phyloP scores from a whole-genome alignment of 2,113 vertebrate genomes.

The Pygoscelis adeliae region DNA sequence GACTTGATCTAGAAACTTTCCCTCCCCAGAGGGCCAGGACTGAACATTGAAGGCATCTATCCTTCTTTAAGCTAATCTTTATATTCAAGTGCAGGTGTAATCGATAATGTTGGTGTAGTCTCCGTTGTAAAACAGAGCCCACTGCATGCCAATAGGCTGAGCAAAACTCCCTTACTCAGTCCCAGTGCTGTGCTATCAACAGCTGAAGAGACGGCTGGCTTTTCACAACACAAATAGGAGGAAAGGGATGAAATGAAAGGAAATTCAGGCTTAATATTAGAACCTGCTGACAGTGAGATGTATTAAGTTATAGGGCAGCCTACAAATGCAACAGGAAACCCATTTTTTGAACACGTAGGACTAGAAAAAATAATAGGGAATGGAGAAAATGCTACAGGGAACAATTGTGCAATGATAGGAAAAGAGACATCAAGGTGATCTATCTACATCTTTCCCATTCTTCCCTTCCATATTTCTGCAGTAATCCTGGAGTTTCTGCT shows the following conservation, averaged over 20 bases:
- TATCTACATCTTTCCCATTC: background rate
- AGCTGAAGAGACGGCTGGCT: background rate
- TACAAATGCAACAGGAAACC: background rate
- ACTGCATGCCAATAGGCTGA: background rate
- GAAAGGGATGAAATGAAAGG: background rate
- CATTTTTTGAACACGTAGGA: background rate
- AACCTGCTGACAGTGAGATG: background rate
- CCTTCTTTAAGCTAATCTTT: background rate
- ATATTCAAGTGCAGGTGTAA: background rate
- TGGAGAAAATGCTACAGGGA: background rate
- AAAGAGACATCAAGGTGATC: background rate
- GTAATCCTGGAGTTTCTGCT: background rate
- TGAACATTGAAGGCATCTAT: background rate
- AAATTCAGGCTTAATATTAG: slow-evolving; percentile 2
- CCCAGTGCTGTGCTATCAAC: background rate
- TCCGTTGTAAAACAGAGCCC: background rate
- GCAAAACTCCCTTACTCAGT: background rate
- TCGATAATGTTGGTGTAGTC: background rate
- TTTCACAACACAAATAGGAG: background rate
- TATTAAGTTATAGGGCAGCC: background rate
- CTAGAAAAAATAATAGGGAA: background rate
- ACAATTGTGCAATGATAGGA: background rate
- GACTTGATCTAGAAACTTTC: background rate
- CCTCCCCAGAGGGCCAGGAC: background rate
- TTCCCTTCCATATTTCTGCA: background rate